Base-by-base conservation (phyloP, 2,113 vertebrate species). In the Sturnira hondurensis region DNA sequence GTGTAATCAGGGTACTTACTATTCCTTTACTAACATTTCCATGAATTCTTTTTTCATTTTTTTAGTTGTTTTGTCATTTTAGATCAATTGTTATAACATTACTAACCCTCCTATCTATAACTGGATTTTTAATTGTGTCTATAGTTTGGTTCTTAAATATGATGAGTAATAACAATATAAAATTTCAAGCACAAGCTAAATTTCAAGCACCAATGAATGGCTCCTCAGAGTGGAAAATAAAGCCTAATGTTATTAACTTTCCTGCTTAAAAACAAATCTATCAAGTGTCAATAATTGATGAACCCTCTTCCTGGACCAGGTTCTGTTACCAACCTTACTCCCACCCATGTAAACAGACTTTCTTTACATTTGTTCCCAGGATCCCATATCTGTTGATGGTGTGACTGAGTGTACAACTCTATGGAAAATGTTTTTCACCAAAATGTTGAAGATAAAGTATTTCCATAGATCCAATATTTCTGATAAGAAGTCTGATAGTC, bases 11-110 rank as follows among this genome's bases (percentile, higher is more conserved):
- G 52, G 16, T 4, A 67, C 20, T 54, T 38, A 78, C 28, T 94
- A 16, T 84, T 71, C 33, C 31, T 83, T 84, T 74, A 58, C 36
- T 74, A 63, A 85, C 70, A 80, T 80, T 92, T 13, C 26, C 26
- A 83, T 77, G 76, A 77, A 58, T 73, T 13, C 24, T 56, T 74
- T 95, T 92, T 52, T 31, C 70, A 65, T 90, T 87, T 43, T 84
- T 83, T 92, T 86, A 61, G 28, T 58, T 24, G 71, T 88, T 92
- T 90, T 94, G 65, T 86, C 95, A 94, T 74, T 91, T 87, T 84
- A 71, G 9, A 52, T 87, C 61, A 67, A 86, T 16, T 7, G 11
- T 81, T 86, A 86, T 91, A 45, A 41, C 1, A 63, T 74, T 56
- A 61, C 24, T 41, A 74, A 67, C 52, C 58, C 7, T 95, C 84